Percentiles rank a stretch among this genome's conserved stretches.
These are phyloP conservation scores for Paedocypris sp. DNA, from an alignment of 2,113 vertebrate genomes.

Conservation along the genomic window DNA sequence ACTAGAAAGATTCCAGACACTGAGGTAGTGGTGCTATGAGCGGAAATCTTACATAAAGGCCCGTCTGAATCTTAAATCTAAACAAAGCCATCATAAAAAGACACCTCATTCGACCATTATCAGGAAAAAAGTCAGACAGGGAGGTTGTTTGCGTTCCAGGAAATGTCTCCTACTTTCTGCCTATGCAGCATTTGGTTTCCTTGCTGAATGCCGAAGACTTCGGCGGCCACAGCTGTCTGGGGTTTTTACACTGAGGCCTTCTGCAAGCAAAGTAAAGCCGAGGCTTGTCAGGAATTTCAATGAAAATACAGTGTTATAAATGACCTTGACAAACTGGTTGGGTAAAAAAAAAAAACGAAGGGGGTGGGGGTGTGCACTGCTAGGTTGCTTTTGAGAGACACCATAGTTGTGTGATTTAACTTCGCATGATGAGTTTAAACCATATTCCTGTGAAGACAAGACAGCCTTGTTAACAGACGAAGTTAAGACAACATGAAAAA, in stretches of 20 bases:
- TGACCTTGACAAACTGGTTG: constrained; percentile 11
- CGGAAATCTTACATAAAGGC: neutral
- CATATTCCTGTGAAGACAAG: neutral
- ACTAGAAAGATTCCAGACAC: constrained; percentile 3
- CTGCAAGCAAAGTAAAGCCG: constrained; percentile 53
- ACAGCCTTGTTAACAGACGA: neutral
- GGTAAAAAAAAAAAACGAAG: neutral
- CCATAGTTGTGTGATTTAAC: neutral
- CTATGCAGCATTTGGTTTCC: constrained; percentile 18
- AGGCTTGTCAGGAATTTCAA: constrained; percentile 54
- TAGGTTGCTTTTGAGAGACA: neutral
- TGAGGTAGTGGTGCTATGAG: neutral
- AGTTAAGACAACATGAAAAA: neutral
- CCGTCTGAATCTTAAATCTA: neutral
- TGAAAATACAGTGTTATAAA: constrained; percentile 44
- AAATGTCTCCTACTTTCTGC: constrained; percentile 22
- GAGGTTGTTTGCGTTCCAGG: constrained; percentile 33
- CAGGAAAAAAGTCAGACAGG: constrained; percentile 5
- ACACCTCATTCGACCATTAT: constrained; percentile 10
- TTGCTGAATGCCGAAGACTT: constrained; percentile 23
- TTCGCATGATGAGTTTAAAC: neutral
- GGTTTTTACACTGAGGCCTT: constrained; percentile 50
- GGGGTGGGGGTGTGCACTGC: neutral
- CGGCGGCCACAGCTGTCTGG: constrained; percentile 48
- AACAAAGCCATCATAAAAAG: neutral